Percentiles rank a stretch among this genome's conserved stretches.
These are phyloP conservation scores for Aricia agestis DNA, from an alignment of 1,140 invertebrate genomes.

Conservation along the genomic window DNA sequence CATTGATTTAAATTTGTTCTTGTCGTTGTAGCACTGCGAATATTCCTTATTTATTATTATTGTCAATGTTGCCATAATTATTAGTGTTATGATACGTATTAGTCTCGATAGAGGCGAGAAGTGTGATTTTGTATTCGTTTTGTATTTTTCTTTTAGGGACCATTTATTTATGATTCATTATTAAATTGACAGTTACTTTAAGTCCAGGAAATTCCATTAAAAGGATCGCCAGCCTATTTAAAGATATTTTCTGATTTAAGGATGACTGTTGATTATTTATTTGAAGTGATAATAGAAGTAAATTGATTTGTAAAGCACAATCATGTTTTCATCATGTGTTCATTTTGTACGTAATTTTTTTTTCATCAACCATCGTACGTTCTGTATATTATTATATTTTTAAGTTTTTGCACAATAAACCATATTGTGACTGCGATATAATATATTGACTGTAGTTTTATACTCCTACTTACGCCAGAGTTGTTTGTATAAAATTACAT, in stretches of 20 bases:
- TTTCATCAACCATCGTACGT: conserved; percentile 46
- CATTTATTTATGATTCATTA: conserved; percentile 63
- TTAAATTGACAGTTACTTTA: conserved; percentile 36
- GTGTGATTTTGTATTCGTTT: conserved; percentile 64
- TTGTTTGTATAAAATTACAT: conserved; percentile 24
- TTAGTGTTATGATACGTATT: conserved; percentile 71
- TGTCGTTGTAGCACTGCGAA: conserved; percentile 54
- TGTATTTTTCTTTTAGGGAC: conserved; percentile 70
- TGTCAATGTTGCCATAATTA: conserved; percentile 75
- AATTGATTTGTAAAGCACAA: conserved; percentile 67
- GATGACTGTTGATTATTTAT: conserved; percentile 34
- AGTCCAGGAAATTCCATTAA: conserved; percentile 23
- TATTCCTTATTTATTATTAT: conserved; percentile 75
- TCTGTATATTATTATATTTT: conserved; percentile 59
- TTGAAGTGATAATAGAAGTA: conserved; percentile 67
- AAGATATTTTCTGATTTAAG: conserved; percentile 29
- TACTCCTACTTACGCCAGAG: conserved; percentile 55
- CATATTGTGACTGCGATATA: conserved; percentile 45
- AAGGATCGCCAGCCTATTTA: conserved; percentile 58
- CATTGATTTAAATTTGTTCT: conserved; percentile 37
- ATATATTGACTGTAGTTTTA: conserved; percentile 23
- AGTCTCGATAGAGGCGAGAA: conserved; percentile 58
- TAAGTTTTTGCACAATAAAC: conserved; percentile 57
- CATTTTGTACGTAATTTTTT: conserved; percentile 39
- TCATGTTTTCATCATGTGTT: conserved; percentile 59